These are phyloP conservation scores for Scaptomyza pallida DNA, from an alignment of 1,140 invertebrate genomes.

Conservation along the genomic window DNA sequence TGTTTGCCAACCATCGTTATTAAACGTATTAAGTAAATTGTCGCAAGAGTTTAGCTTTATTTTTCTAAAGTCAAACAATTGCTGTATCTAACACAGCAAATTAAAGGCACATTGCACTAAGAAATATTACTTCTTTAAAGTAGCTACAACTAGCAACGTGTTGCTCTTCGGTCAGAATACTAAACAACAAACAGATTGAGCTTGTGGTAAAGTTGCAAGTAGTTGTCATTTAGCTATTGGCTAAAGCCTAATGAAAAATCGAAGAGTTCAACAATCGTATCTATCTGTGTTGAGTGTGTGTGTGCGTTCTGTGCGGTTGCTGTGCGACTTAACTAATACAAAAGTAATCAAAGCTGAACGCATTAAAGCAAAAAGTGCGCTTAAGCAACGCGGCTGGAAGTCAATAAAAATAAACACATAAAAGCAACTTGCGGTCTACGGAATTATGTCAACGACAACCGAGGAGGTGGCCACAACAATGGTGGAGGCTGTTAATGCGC, in stretches of 20 bases:
- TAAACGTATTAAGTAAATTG: neutral
- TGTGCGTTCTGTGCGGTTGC: slow-evolving; percentile 26
- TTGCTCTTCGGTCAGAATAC: neutral
- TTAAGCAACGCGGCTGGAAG: slow-evolving; percentile 65
- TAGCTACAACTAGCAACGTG: neutral
- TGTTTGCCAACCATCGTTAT: too few species aligned
- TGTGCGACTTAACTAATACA: slow-evolving; percentile 52
- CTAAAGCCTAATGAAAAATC: slow-evolving; percentile 56
- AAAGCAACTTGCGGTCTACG: slow-evolving; percentile 71
- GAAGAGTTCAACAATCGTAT: slow-evolving; percentile 25
- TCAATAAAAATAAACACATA: slow-evolving; percentile 77
- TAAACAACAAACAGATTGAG: neutral
- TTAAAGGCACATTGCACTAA: neutral
- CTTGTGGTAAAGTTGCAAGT: slow-evolving; percentile 25
- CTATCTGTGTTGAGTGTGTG: neutral
- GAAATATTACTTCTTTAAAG: neutral
- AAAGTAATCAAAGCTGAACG: slow-evolving; percentile 69
- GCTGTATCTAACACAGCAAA: neutral
- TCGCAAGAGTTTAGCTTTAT: neutral
- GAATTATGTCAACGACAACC: slow-evolving; percentile 65
- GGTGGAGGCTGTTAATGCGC: slow-evolving; percentile 20
- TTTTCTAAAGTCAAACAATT: neutral
- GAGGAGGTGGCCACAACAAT: slow-evolving; percentile 35
- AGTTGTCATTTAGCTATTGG: slow-evolving; percentile 12
- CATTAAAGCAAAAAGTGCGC: slow-evolving; percentile 54